Base-by-base conservation (phyloP, 1,140 invertebrate species). In the Trichonephila inaurata region DNA sequence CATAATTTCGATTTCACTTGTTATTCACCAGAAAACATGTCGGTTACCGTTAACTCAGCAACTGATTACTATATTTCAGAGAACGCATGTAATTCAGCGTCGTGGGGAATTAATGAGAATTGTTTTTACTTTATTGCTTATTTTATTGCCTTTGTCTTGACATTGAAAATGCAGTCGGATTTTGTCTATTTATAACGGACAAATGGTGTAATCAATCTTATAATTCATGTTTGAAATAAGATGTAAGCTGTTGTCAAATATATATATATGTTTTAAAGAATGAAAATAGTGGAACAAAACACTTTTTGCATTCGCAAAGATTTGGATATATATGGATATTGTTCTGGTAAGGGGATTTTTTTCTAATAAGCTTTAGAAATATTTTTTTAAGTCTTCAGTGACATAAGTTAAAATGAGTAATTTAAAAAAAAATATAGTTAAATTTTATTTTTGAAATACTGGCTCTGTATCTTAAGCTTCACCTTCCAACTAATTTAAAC, bases 1-100 rank as follows among this genome's bases (percentile, higher is more conserved):
- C 24, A 77, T 77, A 77, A 77, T 77, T 77, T 77, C 72, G 28
- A 33, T 77, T 77, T 77, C 72, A 77, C 72, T 40, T 19, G 28
- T 33, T 33, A 18, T 77, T 77, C 72, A 18, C 28, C 0, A 14
- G 72, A 77, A 77, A 77, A 77, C 28, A 24, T 40, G 4, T 1
- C 72, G 16, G 72, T 77, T 77, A 77, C 72, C 4, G 72, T 33
- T 40, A 19, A 77, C 16, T 77, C 72, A 2, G 72, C 72, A 77
- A 77, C 24, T 33, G 12, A 77, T 77, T 77, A 77, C 72, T 28
- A 77, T 77, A 77, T 77, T 77, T 77, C 72, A 33, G 24, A 18
- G 72, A 77, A 77, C 16, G 7, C 28, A 28, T 28, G 24, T 33
- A 77, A 8, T 24, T 69, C 66, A 18, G 72, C 2, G 72, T 5